Evolutionary conservation across 2,797 vertebrate species (phyloP).

Genomic region (Carapus acus): DNA sequence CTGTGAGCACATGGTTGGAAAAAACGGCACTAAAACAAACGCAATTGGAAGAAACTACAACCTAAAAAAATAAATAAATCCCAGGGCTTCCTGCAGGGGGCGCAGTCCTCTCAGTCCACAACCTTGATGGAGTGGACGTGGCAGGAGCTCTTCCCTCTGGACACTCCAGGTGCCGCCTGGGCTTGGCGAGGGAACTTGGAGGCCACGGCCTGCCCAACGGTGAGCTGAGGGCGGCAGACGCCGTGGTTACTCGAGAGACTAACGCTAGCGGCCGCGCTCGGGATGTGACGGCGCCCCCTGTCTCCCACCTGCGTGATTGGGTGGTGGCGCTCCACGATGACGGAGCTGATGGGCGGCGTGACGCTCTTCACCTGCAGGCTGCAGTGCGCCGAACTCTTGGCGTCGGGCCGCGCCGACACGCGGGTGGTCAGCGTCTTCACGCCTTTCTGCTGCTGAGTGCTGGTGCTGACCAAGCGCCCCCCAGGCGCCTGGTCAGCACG

Average conservation of each 20-base stretch:
- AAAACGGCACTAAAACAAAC: too few relatives aligned
- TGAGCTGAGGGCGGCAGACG: constrained; percentile 74
- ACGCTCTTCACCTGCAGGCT: constrained; percentile 82
- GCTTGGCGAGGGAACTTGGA: constrained; percentile 81
- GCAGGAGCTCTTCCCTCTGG: constrained; percentile 58
- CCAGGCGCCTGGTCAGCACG: too few relatives aligned
- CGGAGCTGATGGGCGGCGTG: constrained; percentile 85
- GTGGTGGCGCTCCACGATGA: constrained; percentile 90
- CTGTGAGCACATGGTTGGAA: too few relatives aligned
- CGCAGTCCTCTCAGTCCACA: constrained; percentile 89
- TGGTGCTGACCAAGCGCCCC: constrained; percentile 78
- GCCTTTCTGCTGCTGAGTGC: constrained; percentile 87
- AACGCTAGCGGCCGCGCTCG: too few relatives aligned
- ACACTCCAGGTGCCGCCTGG: constrained; percentile 64
- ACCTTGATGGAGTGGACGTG: constrained; percentile 85
- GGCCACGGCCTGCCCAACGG: constrained; percentile 83
- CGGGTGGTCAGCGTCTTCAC: constrained; percentile 86
- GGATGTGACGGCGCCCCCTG: too few relatives aligned
- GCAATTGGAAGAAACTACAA: too few relatives aligned
- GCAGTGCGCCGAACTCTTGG: constrained; percentile 66
- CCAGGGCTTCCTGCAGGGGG: too few relatives aligned
- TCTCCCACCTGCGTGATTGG: constrained; percentile 83
- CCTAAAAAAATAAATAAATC: too few relatives aligned
- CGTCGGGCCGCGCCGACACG: constrained; percentile 76
- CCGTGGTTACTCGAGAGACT: too few relatives aligned